Conservation (phyloP, 1,140 invertebrate genomes). For the Acromyrmex echinatior region DNA sequence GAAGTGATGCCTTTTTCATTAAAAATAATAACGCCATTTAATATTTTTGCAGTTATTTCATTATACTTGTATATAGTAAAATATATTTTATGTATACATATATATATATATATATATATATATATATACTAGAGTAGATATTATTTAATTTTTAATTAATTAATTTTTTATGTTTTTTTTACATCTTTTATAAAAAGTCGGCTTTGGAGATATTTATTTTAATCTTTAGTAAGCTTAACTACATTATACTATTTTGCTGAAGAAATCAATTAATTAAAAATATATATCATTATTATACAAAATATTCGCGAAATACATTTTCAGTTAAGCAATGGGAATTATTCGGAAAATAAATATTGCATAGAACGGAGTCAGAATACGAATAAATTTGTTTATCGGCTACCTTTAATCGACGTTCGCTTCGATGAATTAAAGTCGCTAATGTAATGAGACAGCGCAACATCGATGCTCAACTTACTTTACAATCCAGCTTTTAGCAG, state of each 20-base stretch:
- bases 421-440: constrained; percentile 50
- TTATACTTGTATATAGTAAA: neutral
- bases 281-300: neutral
- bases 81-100: too few species aligned
- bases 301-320: neutral
- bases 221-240: too few species aligned
- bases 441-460: constrained; percentile 27
- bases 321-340: neutral
- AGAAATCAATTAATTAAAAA: neutral
- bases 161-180: too few species aligned
- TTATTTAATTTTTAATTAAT: too few species aligned
- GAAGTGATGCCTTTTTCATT: neutral
- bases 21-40: constrained; percentile 1
- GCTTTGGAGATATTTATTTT: too few species aligned
- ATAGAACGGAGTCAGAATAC: neutral
- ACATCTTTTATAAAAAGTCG: too few species aligned
- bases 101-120: too few species aligned
- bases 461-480: constrained; percentile 54
- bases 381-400: constrained; percentile 47
- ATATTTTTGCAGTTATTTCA: neutral
- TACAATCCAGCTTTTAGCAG: constrained; percentile 43
- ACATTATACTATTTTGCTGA: too few species aligned
- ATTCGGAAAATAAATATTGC: neutral
- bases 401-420: constrained; percentile 5
- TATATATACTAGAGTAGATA: too few species aligned